Evolutionary conservation across 2,113 vertebrate species (phyloP), one percentile per base, ranked within the genome.

Genomic region (Choloepus hoffmanni): DNA sequence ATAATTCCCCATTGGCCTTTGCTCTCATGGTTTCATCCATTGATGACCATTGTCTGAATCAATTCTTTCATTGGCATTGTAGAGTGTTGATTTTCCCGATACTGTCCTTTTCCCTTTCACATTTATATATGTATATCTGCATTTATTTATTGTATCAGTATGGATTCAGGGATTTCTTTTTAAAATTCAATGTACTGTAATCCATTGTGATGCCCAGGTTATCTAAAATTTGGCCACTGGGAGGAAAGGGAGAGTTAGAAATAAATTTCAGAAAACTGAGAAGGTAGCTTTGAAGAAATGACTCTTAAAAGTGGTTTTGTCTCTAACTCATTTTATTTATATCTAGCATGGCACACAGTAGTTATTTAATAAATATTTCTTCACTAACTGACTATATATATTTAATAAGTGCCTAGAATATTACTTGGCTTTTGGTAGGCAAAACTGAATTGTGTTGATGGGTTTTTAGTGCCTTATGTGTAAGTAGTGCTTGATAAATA

Each of bases 91-190:
- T 45, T 72, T 83, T 55, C 36, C 50, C n/a, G 19, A 4, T 36
- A 30, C 0, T 43, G 23, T 13, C 30, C 7, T 26, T 36, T 63
- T 36, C 13, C 16, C n/a, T 11, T 36, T 65, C n/a, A 28, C 16
- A 0, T 48, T 58, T 28, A 5, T 2, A 1, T 50, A 2, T 36
- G 0, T 19, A 15, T 19, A 2, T 7, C 33, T 16, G 0, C 2
- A 7, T 2, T 0, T 13, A 6, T 24, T 45, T 36, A 2, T 13
- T 19, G 1, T 11, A 16, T 10, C 30, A 5, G 24, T 18, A 18
- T 15, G 11, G 13, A 7, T 23, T 65, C 53, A 26, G 1, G 10
- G 30, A 40, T 43, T 40, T 45, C 62, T 79, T 33, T 70, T 43
- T n/a, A 36, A 26, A 53, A 12, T 53, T 83, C 53, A 65, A 0